Conservation (phyloP, 2,113 vertebrate genomes). For the Daphoenositta chrysoptera region DNA sequence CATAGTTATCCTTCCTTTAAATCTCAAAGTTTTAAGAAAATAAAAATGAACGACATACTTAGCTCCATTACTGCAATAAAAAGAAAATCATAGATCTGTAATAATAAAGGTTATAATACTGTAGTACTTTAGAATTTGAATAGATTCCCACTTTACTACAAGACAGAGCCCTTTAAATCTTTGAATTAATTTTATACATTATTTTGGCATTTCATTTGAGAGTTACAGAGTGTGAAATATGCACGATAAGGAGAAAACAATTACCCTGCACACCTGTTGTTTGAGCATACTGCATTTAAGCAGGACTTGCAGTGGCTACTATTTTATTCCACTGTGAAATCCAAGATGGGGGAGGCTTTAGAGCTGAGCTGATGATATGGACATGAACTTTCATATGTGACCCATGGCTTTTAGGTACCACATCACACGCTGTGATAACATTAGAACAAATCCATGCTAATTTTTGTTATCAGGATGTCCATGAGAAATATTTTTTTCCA, state of each 20-base stretch:
- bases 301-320: not conserved
- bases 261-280: slow-evolving; percentile 68
- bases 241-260: slow-evolving; percentile 65
- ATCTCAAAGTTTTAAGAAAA: slow-evolving; percentile 6
- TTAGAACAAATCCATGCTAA: not conserved
- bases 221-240: slow-evolving; percentile 71
- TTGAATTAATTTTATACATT: slow-evolving; percentile 66
- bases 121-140: slow-evolving; percentile 27
- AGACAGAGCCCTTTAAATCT: slow-evolving; percentile 46
- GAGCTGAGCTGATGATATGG: not conserved
- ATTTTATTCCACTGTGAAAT: slow-evolving; percentile 9
- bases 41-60: slow-evolving; percentile 20
- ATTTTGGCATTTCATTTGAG: slow-evolving; percentile 68
- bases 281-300: not conserved
- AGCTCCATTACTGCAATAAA: not conserved
- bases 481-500: not conserved
- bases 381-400: not conserved
- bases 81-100: not conserved
- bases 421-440: not conserved
- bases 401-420: not conserved
- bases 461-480: not conserved
- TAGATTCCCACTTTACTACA: not conserved
- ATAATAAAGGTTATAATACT: slow-evolving; percentile 10
- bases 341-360: not conserved
- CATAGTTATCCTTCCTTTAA: not conserved